Evolutionary conservation across 2,888 invertebrate species (phyloP), one percentile per base, ranked within the genome.

Genomic region (Allophyes oxyacanthae): DNA sequence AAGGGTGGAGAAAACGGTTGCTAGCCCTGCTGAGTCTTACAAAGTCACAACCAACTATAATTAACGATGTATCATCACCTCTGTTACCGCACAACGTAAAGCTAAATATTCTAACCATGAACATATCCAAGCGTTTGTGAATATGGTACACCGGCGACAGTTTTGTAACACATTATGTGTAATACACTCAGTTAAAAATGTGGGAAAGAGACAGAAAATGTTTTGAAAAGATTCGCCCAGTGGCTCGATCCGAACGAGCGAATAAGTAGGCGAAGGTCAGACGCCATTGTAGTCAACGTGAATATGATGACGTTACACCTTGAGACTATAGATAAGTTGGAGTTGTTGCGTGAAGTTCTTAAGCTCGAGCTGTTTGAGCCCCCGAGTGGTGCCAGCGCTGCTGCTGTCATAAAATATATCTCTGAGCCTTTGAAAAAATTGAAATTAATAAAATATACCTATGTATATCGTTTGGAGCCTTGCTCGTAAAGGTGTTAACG

Each of bases 261-360:
- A 75, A 73, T 91, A 93, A 89, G 88, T 93, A 89, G 93, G 93
- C 89, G 90, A 93, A 93, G 93, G 93, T 91, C 88, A 85, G 67
- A 59, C 85, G 87, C 89, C 89, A 92, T 91, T 91, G 91, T 92
- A 82, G 83, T 85, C 84, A 80, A 82, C 85, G 83, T 81, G 84
- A 84, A 80, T 79, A 81, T 79, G 79, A 79, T 89, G 89, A 90
- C 90, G 89, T 85, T 81, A 84, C 82, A 79, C 80, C 81, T 81
- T 73, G 75, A 79, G 73, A 67, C 69, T 65, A 69, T 63, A 81
- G 81, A 86, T 87, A 87, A 84, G 83, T 77, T 69, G 73, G 53
- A 68, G 75, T 66, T 69, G 75, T 70, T 67, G 64, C 71, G 70
- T 76, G 75, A 62, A 77, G 72, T 72, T 71, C 72, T 49, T 58